Evolutionary conservation across 2,888 invertebrate species (phyloP), one percentile per base, ranked within the genome.

Genomic region (Prosapia bicincta): DNA sequence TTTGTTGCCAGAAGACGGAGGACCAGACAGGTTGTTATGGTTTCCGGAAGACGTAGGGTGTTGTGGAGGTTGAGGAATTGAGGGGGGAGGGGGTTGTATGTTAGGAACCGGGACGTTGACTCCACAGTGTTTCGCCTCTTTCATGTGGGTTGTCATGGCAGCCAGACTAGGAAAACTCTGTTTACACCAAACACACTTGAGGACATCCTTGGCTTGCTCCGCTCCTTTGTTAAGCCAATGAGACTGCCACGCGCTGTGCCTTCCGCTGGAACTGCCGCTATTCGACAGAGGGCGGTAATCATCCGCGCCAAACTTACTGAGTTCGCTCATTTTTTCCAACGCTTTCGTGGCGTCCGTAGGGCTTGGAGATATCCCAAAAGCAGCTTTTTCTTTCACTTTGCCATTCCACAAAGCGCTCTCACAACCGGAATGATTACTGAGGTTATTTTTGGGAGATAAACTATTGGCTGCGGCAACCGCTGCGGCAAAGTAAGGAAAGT

Each of bases 111-210:
- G 93, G 82, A 94, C 93, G 82, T 93, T 94, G 0, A 94, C 95
- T 32, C 94, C 94, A 81, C 98, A 98, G 83, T 98, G 97, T 84
- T 98, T 97, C 0, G 98, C 97, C 86, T 98, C 97, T 86, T 98
- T 98, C 98, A 98, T 98, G 86, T 98, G 98, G 68, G 95, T 92
- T 3, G 98, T 98, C 86, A 98, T 90, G 79, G 97, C 95, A 0
- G 97, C 97, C 69, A 98, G 86, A 32, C 97, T 95, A 77, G 95
- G 94, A 84, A 98, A 98, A 82, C 97, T 97, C 84, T 97, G 96
- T 84, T 98, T 97, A 85, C 98, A 98, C 95, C 98, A 98, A 65
- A 98, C 98, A 85, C 98, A 98, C 84, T 98, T 96, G 32, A 98
- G 90, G 30, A 98, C 98, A 84, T 98, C 97, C 85, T 96, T 95